Base-by-base conservation (phyloP, 2,113 vertebrate species). In the Bufo gargarizans region DNA sequence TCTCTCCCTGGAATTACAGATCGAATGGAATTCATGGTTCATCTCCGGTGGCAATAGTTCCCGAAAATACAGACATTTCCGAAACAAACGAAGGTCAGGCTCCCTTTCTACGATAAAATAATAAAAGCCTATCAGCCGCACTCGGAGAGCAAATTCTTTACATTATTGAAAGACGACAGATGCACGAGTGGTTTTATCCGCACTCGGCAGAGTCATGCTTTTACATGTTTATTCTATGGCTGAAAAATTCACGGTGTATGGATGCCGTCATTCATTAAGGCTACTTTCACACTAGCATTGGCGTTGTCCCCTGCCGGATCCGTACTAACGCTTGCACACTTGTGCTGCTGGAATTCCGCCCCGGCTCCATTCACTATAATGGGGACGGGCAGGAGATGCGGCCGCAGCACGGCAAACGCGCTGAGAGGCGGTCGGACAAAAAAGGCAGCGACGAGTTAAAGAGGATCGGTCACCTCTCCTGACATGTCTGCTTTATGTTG, bases 41-140 rank as follows among this genome's bases (percentile, higher is more conserved):
- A 22, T 77, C 81, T 67, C 80, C 56, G 58, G 56, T 88, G 19
- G 81, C 59, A 12, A 77, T 77, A 84, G 87, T 71, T 77, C 33
- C 74, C n/a, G 77, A 88, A 67, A 83, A 65, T 56, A 20, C 58
- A 11, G 81, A 77, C 10, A 10, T 84, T 33, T 33, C 47, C 14
- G 86, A 56, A 88, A 88, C 58, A 88, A 77, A 77, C 56, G 72
- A 83, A 88, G 87, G 87, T 88, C 58, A 84, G 69, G 67, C 53
- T 22, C 61, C 81, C 81, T 82, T 19, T 49, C 45, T n/a, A 3
- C 50, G 80, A 82, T 61, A 17, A 65, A 65, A 67, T 82, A 82
- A 67, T 82, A 82, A 49, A 50, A 67, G 45, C 47, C 61, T 6
- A 16, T 81, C 47, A 50, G 67, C 43, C 13, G 16, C 61, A 63